A percentile compares a stretch with the other conserved stretches of the same genome.
Conservation (phyloP, 1,140 invertebrate genomes). For the Melipona quadrifasciata region DNA sequence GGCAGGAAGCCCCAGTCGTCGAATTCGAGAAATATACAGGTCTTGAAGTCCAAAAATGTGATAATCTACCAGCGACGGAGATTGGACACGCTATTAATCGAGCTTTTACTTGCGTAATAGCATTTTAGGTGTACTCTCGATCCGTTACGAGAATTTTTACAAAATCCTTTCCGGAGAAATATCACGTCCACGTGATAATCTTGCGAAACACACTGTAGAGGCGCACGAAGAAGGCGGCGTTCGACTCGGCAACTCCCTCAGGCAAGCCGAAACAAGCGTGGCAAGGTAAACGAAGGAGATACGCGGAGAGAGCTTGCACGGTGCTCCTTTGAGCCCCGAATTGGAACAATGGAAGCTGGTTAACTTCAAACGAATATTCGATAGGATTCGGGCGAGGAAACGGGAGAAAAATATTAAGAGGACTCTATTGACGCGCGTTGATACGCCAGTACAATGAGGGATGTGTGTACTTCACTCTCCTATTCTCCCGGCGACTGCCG, state of each 20-base stretch:
- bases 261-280: conserved; percentile 36
- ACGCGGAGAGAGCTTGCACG: neutral
- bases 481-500: conserved; percentile 13
- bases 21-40: too few species aligned
- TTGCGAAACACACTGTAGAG: too few species aligned
- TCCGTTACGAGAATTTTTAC: too few species aligned
- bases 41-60: too few species aligned
- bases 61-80: too few species aligned
- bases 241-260: conserved; percentile 29
- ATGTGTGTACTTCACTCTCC: neutral
- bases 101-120: too few species aligned
- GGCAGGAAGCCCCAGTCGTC: too few species aligned
- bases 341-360: conserved; percentile 59
- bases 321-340: conserved; percentile 50
- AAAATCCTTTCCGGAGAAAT: too few species aligned
- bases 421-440: conserved; percentile 30
- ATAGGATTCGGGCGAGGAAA: conserved; percentile 48
- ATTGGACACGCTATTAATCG: too few species aligned
- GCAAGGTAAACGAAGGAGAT: conserved; percentile 6
- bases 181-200: too few species aligned
- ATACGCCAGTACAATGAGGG: conserved; percentile 25
- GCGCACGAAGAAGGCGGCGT: neutral
- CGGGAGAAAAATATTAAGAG: conserved; percentile 41
- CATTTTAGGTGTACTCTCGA: too few species aligned
- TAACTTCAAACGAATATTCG: conserved; percentile 64